phyloP scores from a whole-genome alignment of 2,797 vertebrate species.

The Lemur catta region DNA sequence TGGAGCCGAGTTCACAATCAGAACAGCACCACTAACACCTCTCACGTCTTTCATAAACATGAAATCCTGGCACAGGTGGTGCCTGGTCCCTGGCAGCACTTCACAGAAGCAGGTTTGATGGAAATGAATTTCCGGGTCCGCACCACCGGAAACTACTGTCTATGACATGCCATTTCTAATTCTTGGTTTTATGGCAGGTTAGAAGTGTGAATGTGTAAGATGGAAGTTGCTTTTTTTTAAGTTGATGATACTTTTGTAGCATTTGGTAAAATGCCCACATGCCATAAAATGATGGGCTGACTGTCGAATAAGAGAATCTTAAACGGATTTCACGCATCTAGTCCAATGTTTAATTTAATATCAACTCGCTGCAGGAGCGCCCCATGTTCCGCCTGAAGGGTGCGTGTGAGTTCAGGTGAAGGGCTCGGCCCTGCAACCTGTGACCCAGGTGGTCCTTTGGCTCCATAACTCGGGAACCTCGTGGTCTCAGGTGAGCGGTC shows the following conservation, averaged over 20 bases:
- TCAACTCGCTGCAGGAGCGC: too few species aligned
- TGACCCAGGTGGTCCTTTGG: too few species aligned
- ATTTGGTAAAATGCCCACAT: background rate
- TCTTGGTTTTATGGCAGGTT: background rate
- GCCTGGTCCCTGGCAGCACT: background rate
- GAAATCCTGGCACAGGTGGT: background rate
- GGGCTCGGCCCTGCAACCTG: fast-evolving
- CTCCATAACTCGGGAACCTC: background rate
- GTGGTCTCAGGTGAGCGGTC: background rate
- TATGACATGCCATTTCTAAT: background rate
- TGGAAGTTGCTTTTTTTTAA: slow-evolving; percentile 27
- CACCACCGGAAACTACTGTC: background rate
- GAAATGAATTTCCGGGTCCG: background rate
- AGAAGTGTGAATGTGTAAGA: background rate
- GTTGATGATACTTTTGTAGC: background rate
- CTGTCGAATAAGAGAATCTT: background rate
- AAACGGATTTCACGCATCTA: background rate
- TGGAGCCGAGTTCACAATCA: background rate
- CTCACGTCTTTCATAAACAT: background rate
- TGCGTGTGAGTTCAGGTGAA: fast-evolving
- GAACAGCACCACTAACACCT: background rate
- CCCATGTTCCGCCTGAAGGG: fast-evolving
- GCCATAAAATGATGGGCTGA: background rate
- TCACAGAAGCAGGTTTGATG: background rate
- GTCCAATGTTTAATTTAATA: background rate